Evolutionary conservation across 2,113 vertebrate genomes (phyloP).

Genomic region (Heterotis niloticus): DNA sequence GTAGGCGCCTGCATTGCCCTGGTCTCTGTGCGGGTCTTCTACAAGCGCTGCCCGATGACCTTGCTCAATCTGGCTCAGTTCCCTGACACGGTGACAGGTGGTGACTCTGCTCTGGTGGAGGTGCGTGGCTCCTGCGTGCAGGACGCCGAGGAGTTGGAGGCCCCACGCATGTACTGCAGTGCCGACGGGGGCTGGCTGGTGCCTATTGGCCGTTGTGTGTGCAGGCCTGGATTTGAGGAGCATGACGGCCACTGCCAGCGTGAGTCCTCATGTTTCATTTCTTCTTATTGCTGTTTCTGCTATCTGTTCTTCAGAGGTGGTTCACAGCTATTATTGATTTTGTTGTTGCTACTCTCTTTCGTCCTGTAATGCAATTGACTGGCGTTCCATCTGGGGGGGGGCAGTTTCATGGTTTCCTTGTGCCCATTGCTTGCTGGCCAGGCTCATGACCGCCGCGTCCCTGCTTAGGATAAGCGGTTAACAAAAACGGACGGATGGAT

Average conservation of each 20-base stretch:
- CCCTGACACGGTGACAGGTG: conserved; percentile 93
- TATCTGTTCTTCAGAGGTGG: neutral
- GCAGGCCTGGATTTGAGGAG: conserved; percentile 87
- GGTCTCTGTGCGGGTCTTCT: conserved; percentile 93
- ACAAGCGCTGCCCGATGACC: conserved; percentile 92
- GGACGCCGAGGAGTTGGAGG: conserved; percentile 90
- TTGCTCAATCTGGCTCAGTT: conserved; percentile 95
- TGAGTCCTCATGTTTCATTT: conserved; percentile 51
- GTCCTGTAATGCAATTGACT: too few relatives aligned
- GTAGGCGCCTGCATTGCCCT: conserved; percentile 96
- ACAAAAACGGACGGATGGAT: too few relatives aligned
- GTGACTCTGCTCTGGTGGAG: conserved; percentile 92
- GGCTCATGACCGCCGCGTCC: too few relatives aligned
- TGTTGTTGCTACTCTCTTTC: too few relatives aligned
- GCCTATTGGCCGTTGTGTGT: conserved; percentile 93
- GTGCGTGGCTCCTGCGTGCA: conserved; percentile 87
- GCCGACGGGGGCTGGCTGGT: conserved; percentile 98
- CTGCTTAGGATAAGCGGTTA: too few relatives aligned
- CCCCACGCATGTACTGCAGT: conserved; percentile 94
- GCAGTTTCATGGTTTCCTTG: too few relatives aligned
- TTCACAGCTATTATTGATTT: too few relatives aligned
- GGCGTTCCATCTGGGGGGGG: too few relatives aligned
- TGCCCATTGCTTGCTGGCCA: too few relatives aligned
- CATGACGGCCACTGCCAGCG: conserved; percentile 89
- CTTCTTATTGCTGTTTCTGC: neutral